These are phyloP conservation scores for Tetragnatha montana DNA, from an alignment of 2,888 invertebrate genomes.

Conservation along the genomic window DNA sequence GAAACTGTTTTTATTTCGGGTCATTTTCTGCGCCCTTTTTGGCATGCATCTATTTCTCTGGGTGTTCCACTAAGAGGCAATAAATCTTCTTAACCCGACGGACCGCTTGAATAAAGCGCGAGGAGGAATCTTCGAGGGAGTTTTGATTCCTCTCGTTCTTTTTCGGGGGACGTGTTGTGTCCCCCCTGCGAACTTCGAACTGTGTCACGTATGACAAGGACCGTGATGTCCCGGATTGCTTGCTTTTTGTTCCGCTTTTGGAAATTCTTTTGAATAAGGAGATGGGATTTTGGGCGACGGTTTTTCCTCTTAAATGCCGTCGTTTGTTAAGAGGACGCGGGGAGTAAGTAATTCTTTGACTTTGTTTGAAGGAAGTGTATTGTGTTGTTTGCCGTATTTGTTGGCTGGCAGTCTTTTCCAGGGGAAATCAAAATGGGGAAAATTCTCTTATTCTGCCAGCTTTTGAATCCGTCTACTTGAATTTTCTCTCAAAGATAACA, in stretches of 20 bases:
- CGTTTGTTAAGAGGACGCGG: conserved; percentile 2
- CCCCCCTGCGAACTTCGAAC: conserved; percentile 19
- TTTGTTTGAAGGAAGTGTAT: too few species aligned
- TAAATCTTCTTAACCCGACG: conserved; percentile 70
- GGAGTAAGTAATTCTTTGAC: too few species aligned
- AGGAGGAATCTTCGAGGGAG: conserved; percentile 48
- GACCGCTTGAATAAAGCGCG: conserved; percentile 68
- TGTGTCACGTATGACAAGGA: conserved; percentile 63
- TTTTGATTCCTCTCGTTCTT: conserved; percentile 46
- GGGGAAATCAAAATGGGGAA: neutral
- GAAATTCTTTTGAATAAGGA: neutral
- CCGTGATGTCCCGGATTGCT: conserved; percentile 23
- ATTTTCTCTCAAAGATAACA: too few species aligned
- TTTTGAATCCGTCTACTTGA: too few species aligned
- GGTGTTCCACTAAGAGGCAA: conserved; percentile 57
- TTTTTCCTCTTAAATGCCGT: neutral
- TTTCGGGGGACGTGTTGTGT: conserved; percentile 25
- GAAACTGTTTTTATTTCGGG: conserved; percentile 67
- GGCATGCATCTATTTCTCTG: conserved; percentile 68
- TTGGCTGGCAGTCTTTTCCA: neutral
- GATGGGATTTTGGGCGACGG: neutral
- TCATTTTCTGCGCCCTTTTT: conserved; percentile 22
- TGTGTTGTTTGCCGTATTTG: too few species aligned
- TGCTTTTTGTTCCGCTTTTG: neutral
- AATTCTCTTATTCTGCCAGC: too few species aligned